These are phyloP conservation scores for Micrasema minimum DNA, from an alignment of 1,140 invertebrate species.

Conservation along the genomic window DNA sequence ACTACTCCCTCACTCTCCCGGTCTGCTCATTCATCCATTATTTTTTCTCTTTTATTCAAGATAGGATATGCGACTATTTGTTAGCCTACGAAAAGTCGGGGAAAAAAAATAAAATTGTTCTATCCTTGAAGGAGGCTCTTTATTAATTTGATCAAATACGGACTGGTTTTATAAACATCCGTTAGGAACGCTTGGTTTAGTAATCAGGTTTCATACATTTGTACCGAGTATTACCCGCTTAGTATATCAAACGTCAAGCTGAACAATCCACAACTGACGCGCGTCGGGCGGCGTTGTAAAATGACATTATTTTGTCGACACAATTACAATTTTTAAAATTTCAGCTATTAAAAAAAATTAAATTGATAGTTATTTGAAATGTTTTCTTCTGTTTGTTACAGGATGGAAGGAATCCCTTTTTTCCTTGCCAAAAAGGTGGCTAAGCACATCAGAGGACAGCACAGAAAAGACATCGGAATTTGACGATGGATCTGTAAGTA, in stretches of 20 bases:
- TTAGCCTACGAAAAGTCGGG: background rate
- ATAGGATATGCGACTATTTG: conserved; percentile 5
- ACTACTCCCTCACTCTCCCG: background rate
- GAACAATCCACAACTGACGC: no score
- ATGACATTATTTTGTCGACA: no score
- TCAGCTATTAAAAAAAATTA: background rate
- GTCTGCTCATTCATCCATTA: background rate
- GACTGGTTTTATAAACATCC: no score
- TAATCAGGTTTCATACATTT: no score
- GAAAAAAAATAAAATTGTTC: conserved; percentile 4
- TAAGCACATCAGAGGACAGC: conserved; percentile 67
- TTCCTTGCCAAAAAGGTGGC: conserved; percentile 74
- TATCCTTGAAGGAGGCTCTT: background rate
- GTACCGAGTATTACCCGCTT: no score
- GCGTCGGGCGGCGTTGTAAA: no score
- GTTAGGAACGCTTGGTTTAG: no score
- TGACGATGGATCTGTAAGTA: conserved; percentile 38
- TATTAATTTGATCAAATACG: no score
- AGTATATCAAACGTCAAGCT: no score
- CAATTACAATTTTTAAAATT: no score
- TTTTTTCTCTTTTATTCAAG: background rate
- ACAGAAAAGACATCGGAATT: conserved; percentile 17
- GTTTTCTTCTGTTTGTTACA: conserved; percentile 55
- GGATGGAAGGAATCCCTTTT: conserved; percentile 76
- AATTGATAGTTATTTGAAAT: conserved; percentile 4